Percentiles rank a stretch among this genome's conserved stretches.
Conservation (phyloP, 2,113 vertebrate genomes). For the Silurus glanis region DNA sequence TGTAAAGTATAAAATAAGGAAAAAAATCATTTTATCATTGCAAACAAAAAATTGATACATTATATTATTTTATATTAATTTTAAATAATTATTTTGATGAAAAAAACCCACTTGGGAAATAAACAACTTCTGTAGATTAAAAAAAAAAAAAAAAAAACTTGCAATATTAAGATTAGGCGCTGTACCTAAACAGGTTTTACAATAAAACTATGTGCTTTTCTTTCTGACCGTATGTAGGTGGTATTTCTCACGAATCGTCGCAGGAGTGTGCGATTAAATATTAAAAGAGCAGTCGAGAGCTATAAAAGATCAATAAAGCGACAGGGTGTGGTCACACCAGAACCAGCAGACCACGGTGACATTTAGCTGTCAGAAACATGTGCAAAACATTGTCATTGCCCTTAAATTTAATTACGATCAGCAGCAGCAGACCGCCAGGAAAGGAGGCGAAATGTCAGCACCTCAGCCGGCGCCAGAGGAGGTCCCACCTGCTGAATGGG, state of each 20-base stretch:
- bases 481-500: slow-evolving; percentile 32
- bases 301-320: slow-evolving; percentile 13
- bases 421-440: slow-evolving; percentile 23
- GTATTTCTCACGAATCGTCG: no score
- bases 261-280: not conserved
- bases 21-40: not conserved
- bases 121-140: no score
- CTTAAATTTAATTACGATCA: slow-evolving; percentile 55
- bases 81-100: no score
- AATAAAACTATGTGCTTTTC: no score
- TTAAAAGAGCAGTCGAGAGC: not conserved
- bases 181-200: no score
- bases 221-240: no score
- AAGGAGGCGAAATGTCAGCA: slow-evolving; percentile 52
- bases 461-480: slow-evolving; percentile 29
- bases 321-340: slow-evolving; percentile 30
- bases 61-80: no score
- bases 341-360: slow-evolving; percentile 50
- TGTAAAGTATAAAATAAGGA: no score
- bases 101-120: no score
- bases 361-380: slow-evolving; percentile 67
- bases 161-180: no score
- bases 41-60: no score
- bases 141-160: no score
- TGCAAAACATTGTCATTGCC: slow-evolving; percentile 61